A percentile compares a stretch with the other conserved stretches of the same genome.
phyloP scores from a whole-genome alignment of 2,888 invertebrate species.

The Agonopterix arenella region DNA sequence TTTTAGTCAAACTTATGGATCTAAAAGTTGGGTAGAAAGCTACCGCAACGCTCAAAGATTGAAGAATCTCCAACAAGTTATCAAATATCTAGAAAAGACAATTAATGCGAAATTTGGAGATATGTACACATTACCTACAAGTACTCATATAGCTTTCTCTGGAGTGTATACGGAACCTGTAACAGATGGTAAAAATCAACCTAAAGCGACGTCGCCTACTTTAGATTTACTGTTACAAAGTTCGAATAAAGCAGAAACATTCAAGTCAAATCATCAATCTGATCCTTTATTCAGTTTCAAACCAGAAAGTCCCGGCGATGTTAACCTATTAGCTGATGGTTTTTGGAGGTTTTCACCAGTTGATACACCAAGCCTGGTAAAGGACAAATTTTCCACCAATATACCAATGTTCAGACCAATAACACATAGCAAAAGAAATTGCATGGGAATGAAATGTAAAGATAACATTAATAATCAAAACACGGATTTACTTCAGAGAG shows the following conservation, averaged over 20 bases:
- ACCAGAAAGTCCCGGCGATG: constrained; percentile 84
- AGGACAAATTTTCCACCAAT: constrained; percentile 20
- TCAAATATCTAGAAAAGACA: constrained; percentile 63
- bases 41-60: constrained; percentile 63
- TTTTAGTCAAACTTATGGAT: constrained; percentile 51
- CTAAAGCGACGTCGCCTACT: constrained; percentile 6
- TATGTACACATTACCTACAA: constrained; percentile 37
- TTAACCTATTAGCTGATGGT: constrained; percentile 82
- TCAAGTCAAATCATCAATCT: constrained; percentile 45
- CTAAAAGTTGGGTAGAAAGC: constrained; percentile 60
- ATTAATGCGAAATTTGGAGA: constrained; percentile 66
- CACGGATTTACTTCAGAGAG: constrained; percentile 12
- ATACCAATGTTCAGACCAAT: constrained; percentile 45
- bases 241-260: constrained; percentile 31
- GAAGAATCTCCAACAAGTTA: constrained; percentile 60
- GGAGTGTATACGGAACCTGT: constrained; percentile 54
- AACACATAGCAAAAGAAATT: constrained; percentile 30
- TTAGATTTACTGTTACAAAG: constrained; percentile 27
- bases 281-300: constrained; percentile 84
- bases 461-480: constrained; percentile 12
- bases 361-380: constrained; percentile 20
- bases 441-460: constrained; percentile 32
- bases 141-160: constrained; percentile 55
- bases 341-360: constrained; percentile 49
- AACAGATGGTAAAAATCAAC: constrained; percentile 20